Conservation (phyloP, 2,797 vertebrate species). For the Alca torda region DNA sequence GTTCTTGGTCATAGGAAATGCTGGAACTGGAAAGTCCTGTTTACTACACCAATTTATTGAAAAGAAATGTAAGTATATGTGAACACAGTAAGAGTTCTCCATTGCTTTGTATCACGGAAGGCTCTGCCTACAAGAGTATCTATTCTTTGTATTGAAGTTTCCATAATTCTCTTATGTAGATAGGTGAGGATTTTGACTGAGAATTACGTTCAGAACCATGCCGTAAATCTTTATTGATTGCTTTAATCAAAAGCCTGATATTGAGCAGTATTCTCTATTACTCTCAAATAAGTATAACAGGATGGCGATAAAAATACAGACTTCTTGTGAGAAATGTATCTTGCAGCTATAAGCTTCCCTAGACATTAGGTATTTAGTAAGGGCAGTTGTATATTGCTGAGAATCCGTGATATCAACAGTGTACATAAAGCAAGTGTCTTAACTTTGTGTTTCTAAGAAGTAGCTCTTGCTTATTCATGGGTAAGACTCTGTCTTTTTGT, state of each 20-base stretch:
- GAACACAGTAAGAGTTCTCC: background rate
- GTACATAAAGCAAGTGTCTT: background rate
- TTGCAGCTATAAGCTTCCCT: background rate
- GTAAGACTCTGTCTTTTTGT: background rate
- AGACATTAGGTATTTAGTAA: no score
- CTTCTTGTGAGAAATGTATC: background rate
- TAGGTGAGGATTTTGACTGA: background rate
- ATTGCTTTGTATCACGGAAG: background rate
- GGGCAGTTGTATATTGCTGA: background rate
- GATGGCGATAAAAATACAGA: background rate
- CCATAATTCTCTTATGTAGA: background rate
- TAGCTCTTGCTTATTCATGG: background rate
- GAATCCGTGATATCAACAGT: background rate
- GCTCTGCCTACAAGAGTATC: background rate
- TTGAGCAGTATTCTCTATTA: background rate
- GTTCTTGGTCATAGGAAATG: slow-evolving; percentile 83
- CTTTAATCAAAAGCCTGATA: background rate
- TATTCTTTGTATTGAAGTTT: background rate
- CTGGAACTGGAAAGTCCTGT: slow-evolving; percentile 82
- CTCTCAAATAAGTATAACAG: background rate
- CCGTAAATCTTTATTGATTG: background rate
- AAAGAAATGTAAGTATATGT: slow-evolving; percentile 79
- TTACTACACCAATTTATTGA: slow-evolving; percentile 83
- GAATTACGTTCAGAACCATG: background rate
- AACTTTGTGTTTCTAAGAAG: background rate